These are phyloP conservation scores for Peromyscus melanophrys DNA, from an alignment of 2,797 vertebrate species.

Conservation along the genomic window DNA sequence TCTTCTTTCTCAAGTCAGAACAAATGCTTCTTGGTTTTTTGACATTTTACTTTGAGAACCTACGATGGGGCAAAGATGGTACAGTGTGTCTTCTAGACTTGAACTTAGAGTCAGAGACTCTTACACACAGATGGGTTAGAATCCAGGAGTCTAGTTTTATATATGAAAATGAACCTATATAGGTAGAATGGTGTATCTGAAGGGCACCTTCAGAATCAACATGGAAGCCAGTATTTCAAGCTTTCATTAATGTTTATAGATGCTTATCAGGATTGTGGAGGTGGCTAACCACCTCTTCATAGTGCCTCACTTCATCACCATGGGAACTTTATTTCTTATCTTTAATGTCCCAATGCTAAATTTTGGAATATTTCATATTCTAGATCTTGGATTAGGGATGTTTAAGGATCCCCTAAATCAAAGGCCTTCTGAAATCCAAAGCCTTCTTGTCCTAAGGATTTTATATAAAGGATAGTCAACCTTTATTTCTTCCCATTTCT, in stretches of 20 bases:
- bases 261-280: not conserved
- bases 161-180: not conserved
- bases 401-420: not conserved
- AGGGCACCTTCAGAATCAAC: not conserved
- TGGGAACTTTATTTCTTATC: not conserved
- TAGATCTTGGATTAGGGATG: not conserved
- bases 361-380: not conserved
- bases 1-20: not conserved
- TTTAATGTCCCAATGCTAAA: not conserved
- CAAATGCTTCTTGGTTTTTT: slow-evolving; percentile 33
- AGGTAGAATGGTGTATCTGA: not conserved
- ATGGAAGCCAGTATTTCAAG: not conserved
- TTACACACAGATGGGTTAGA: not conserved
- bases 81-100: not conserved
- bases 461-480: not conserved
- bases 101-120: not conserved
- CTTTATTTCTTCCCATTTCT: not conserved
- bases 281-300: not conserved
- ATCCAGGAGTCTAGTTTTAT: not conserved
- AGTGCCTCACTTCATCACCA: not conserved
- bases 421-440: not conserved
- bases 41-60: not conserved
- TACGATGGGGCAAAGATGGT: not conserved
- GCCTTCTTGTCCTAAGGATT: not conserved
- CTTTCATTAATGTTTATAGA: not conserved